Percentiles rank a stretch among this genome's conserved stretches.
Evolutionary conservation across 2,797 vertebrate genomes (phyloP).

Genomic region (Argentina silus): DNA sequence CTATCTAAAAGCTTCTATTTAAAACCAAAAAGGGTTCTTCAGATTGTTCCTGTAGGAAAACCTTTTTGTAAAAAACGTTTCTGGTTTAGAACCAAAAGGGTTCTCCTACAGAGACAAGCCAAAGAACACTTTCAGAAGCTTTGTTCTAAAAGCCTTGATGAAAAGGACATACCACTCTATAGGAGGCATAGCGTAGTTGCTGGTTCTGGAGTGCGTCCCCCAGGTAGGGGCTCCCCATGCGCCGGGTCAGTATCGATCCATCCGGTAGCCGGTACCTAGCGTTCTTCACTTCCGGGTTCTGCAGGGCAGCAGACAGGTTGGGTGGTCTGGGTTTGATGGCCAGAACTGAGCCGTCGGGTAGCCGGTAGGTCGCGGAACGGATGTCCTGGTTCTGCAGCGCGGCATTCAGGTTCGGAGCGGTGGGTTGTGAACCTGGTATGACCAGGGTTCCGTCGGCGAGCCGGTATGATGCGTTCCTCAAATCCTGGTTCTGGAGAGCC

Average conservation of each 20-base stretch:
- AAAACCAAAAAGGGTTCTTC: background rate
- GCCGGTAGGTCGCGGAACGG: background rate
- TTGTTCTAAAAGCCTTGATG: too few species aligned
- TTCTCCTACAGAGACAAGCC: background rate
- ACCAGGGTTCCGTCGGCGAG: slow-evolving; percentile 73
- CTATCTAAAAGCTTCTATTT: background rate
- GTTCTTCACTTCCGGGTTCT: slow-evolving; percentile 65
- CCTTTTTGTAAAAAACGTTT: background rate
- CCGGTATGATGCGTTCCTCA: slow-evolving; percentile 70
- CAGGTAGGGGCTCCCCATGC: slow-evolving; percentile 72
- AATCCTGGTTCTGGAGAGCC: slow-evolving; percentile 67
- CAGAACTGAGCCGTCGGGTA: background rate
- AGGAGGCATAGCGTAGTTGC: slow-evolving; percentile 78
- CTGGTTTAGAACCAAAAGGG: background rate
- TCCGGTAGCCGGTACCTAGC: slow-evolving; percentile 66
- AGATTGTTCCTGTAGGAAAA: background rate
- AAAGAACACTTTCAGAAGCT: too few species aligned
- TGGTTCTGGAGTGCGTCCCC: slow-evolving; percentile 73
- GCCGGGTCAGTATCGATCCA: slow-evolving; percentile 62
- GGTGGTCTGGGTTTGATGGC: slow-evolving; percentile 46
- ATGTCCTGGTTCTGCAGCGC: slow-evolving; percentile 7
- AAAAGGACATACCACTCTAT: slow-evolving; percentile 41
- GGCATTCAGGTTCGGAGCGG: too few species aligned
- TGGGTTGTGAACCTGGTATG: slow-evolving; percentile 65
- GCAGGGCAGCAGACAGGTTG: slow-evolving; percentile 70